A percentile compares a stretch with the other conserved stretches of the same genome.
Evolutionary conservation across 2,113 vertebrate species (phyloP).

Genomic region (Aldabrachelys gigantea): DNA sequence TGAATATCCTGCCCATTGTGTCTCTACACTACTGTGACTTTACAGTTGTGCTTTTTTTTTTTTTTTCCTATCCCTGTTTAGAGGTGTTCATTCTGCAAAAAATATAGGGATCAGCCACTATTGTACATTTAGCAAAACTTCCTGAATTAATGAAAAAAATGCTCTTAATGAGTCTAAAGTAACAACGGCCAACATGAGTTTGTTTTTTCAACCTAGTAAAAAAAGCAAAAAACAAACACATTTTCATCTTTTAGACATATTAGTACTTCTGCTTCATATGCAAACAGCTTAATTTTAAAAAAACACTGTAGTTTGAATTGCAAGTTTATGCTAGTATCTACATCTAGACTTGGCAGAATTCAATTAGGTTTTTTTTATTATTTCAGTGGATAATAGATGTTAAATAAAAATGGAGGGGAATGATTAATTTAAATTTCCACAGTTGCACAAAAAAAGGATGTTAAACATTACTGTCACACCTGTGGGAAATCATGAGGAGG

Average conservation of each 20-base stretch:
- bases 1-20: neutral
- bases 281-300: constrained; percentile 9
- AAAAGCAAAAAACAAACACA: neutral
- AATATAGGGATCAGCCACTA: neutral
- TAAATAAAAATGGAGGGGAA: no score
- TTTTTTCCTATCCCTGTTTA: neutral
- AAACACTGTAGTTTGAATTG: neutral
- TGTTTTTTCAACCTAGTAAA: neutral
- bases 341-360: no score
- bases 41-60: neutral
- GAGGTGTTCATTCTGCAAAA: neutral
- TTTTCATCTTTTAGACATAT: neutral
- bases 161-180: neutral
- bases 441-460: neutral
- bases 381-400: no score
- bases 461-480: neutral
- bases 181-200: neutral
- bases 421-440: no score
- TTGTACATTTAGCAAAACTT: neutral
- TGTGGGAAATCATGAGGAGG: neutral
- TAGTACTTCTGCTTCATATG: constrained; percentile 21
- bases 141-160: neutral
- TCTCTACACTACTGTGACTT: neutral
- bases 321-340: no score
- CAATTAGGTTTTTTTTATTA: no score